Percentiles rank a stretch among this genome's conserved stretches.
Conservation (phyloP, 2,797 vertebrate genomes). For the Propithecus deckenii region DNA sequence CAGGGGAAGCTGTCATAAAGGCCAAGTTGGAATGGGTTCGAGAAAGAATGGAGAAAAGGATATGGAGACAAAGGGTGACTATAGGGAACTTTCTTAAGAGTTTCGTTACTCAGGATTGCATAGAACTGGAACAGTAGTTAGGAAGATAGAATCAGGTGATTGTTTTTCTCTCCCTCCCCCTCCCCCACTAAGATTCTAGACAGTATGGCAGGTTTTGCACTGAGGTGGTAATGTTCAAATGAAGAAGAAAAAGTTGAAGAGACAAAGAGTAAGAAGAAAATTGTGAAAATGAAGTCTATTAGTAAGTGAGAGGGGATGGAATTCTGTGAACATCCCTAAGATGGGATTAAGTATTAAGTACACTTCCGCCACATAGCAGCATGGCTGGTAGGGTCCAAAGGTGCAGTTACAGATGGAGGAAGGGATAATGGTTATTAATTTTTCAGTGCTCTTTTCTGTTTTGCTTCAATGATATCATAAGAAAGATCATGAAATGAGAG, state of each 20-base stretch:
- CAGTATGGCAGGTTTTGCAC: neutral
- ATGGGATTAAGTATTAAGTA: too few relatives aligned
- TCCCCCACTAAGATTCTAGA: neutral
- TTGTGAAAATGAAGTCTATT: neutral
- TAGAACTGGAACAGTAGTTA: neutral
- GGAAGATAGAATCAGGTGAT: neutral
- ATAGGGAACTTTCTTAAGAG: neutral
- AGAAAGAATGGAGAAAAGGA: neutral
- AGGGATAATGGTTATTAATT: neutral
- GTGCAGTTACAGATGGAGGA: neutral
- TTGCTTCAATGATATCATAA: neutral
- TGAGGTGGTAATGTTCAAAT: neutral
- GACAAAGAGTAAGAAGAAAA: neutral
- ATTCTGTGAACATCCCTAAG: neutral
- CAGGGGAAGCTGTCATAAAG: neutral
- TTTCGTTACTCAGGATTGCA: neutral
- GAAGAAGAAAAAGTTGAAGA: neutral
- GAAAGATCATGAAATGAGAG: neutral
- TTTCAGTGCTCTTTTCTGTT: neutral
- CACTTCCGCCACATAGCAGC: rapidly evolving
- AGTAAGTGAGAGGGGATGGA: neutral
- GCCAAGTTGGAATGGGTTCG: neutral
- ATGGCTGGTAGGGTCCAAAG: neutral
- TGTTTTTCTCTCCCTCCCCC: neutral
- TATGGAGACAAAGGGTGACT: neutral